These are phyloP conservation scores for Pseudomyrmex gracilis DNA, from an alignment of 1,140 invertebrate species.

Conservation along the genomic window DNA sequence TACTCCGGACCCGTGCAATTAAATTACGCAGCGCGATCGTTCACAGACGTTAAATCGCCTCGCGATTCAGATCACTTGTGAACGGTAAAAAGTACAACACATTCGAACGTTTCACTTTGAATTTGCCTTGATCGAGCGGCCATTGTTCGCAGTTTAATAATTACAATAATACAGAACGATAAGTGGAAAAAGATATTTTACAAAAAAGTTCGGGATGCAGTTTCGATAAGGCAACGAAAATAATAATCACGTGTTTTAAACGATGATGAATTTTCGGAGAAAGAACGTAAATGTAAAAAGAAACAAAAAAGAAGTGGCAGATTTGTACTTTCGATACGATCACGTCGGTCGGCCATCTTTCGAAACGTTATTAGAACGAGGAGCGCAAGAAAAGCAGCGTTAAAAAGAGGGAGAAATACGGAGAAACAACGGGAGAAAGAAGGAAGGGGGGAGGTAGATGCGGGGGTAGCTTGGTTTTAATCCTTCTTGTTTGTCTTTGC, in stretches of 20 bases:
- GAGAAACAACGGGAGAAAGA: constrained; percentile 45
- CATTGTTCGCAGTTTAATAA: too few species aligned
- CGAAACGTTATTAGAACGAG: constrained; percentile 28
- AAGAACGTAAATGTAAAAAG: not conserved
- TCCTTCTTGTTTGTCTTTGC: constrained; percentile 85
- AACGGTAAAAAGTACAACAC: not conserved
- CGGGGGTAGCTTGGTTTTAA: constrained; percentile 71
- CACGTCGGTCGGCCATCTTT: constrained; percentile 56
- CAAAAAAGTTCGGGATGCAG: not conserved
- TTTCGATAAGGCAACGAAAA: not conserved
- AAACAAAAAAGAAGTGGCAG: not conserved
- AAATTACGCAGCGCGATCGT: not conserved
- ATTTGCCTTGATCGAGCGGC: not conserved
- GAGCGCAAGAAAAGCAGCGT: constrained; percentile 4
- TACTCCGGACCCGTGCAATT: not conserved
- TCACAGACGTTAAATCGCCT: not conserved
- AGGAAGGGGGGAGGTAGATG: not conserved
- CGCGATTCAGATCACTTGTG: not conserved
- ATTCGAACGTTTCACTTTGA: constrained; percentile 5
- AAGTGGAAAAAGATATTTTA: not conserved
- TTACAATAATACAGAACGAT: not conserved
- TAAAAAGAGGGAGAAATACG: constrained; percentile 35
- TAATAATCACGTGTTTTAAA: not conserved
- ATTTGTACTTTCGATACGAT: constrained; percentile 9
- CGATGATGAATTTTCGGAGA: not conserved